phyloP scores from a whole-genome alignment of 2,113 vertebrate species.

The Callipepla squamata region DNA sequence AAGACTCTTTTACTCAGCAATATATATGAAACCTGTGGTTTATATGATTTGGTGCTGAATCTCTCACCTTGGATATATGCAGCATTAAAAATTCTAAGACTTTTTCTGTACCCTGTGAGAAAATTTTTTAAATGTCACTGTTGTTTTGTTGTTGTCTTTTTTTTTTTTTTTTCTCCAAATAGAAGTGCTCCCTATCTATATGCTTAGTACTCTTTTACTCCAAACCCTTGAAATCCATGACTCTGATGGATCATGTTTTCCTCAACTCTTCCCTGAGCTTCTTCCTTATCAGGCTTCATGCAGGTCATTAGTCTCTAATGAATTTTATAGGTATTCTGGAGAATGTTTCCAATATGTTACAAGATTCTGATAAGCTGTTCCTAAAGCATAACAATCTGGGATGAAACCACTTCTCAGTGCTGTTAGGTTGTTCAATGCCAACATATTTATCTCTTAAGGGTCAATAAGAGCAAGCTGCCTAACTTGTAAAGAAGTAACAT shows the following conservation, averaged over 20 bases:
- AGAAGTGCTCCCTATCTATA: not conserved
- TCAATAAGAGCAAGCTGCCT: not conserved
- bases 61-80: not conserved
- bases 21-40: not conserved
- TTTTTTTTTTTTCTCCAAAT: not conserved
- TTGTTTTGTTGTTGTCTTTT: not conserved
- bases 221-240: not conserved
- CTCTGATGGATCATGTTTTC: conserved; percentile 35
- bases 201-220: not conserved
- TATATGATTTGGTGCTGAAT: not conserved
- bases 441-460: not conserved
- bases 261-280: conserved; percentile 4
- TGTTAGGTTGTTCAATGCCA: conserved; percentile 5
- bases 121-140: not conserved
- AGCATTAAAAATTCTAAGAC: not conserved
- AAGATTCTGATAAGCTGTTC: conserved; percentile 48
- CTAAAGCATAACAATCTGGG: not conserved
- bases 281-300: conserved; percentile 44
- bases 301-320: conserved; percentile 36
- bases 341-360: conserved; percentile 43
- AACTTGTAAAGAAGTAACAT: not conserved
- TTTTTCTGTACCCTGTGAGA: not conserved
- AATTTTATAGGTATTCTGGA: conserved; percentile 63
- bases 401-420: conserved; percentile 21
- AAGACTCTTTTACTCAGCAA: not conserved